Conservation (phyloP, 2,113 vertebrate genomes). For the Melanerpes formicivorus region DNA sequence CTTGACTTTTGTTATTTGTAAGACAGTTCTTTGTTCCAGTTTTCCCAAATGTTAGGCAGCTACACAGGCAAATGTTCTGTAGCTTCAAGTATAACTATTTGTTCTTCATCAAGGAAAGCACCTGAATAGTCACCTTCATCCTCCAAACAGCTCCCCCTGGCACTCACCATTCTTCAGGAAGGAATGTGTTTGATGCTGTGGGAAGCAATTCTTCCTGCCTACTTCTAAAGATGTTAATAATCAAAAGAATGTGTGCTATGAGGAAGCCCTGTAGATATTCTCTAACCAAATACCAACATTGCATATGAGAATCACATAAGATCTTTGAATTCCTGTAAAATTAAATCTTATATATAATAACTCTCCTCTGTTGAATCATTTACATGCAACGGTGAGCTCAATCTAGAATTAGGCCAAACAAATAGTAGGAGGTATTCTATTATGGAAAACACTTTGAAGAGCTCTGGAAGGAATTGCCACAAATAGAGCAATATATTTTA, state of each 20-base stretch:
- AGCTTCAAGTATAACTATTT: slow-evolving; percentile 8
- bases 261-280: slow-evolving; percentile 44
- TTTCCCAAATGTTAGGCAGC: slow-evolving; percentile 5
- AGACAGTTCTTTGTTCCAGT: not conserved
- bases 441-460: not conserved
- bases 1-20: not conserved
- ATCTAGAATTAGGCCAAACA: not conserved
- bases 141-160: not conserved
- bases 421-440: not conserved
- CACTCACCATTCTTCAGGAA: not conserved
- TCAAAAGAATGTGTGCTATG: slow-evolving; percentile 48
- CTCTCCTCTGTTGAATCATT: not conserved
- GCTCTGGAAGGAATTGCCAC: not conserved
- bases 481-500: not conserved
- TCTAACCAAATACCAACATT: not conserved
- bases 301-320: not conserved
- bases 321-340: slow-evolving; percentile 36
- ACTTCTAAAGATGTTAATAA: slow-evolving; percentile 44
- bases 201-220: slow-evolving; percentile 14
- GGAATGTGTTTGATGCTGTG: not conserved
- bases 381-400: not conserved
- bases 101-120: not conserved
- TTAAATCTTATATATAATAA: not conserved
- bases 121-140: not conserved
- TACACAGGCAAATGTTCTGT: not conserved